phyloP scores from a whole-genome alignment of 2,797 vertebrate genomes.

The Esox masquinongy region DNA sequence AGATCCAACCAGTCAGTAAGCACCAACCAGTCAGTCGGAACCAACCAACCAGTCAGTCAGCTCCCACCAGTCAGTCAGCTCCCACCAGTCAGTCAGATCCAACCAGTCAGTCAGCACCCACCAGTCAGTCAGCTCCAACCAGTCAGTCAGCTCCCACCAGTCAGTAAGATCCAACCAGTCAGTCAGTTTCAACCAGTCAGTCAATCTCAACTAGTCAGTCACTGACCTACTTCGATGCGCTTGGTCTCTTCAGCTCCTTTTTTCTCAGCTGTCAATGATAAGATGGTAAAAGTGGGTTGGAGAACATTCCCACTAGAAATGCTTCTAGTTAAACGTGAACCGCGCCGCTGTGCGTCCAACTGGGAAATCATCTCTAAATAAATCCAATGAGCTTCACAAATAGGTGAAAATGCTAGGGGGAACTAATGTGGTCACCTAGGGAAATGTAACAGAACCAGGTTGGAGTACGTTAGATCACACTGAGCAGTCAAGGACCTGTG shows the following conservation, averaged over 20 bases:
- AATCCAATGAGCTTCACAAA: conserved; percentile 80
- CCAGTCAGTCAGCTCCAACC: too few species aligned
- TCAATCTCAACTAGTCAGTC: conserved; percentile 44
- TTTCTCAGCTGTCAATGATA: conserved; percentile 69
- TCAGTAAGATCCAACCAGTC: too few species aligned
- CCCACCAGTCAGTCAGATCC: too few species aligned
- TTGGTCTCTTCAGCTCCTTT: conserved; percentile 56
- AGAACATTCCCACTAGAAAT: conserved; percentile 71
- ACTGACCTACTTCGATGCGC: conserved; percentile 59
- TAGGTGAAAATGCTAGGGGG: conserved; percentile 75
- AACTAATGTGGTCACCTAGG: conserved; percentile 71
- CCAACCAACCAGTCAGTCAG: too few species aligned
- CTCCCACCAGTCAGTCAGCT: too few species aligned
- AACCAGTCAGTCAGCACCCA: too few species aligned
- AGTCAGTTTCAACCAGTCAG: too few species aligned
- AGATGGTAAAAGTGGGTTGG: conserved; percentile 77
- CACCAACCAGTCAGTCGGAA: conserved; percentile 49
- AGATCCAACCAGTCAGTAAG: too few species aligned
- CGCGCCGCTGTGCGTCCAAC: conserved; percentile 63
- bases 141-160: too few species aligned
- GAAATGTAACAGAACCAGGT: conserved; percentile 64
- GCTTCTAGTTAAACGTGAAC: conserved; percentile 67
- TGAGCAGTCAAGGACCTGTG: conserved; percentile 75
- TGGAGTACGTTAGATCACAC: conserved; percentile 59
- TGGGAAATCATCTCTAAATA: conserved; percentile 82